These are phyloP conservation scores for Drosophila atripex DNA, from an alignment of 2,888 invertebrate genomes.

Conservation along the genomic window DNA sequence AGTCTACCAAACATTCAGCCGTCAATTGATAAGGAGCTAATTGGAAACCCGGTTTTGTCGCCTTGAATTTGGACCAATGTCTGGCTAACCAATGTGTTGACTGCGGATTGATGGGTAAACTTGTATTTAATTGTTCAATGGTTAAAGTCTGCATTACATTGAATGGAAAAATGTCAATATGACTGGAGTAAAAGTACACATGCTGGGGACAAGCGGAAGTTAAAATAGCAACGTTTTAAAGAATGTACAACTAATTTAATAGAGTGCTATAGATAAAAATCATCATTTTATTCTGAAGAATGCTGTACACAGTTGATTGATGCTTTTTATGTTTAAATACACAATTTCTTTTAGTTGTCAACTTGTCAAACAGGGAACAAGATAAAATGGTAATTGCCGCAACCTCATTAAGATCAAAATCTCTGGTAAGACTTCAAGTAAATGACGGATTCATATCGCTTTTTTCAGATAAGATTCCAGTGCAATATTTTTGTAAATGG, in stretches of 20 bases:
- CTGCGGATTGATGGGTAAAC: too few relatives aligned
- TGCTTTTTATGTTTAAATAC: slow-evolving; percentile 10
- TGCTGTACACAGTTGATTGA: too few relatives aligned
- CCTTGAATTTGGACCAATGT: slow-evolving; percentile 4
- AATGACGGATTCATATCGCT: slow-evolving; percentile 43
- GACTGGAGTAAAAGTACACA: neutral
- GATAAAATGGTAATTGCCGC: slow-evolving; percentile 19
- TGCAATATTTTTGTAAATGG: slow-evolving; percentile 5
- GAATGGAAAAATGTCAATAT: slow-evolving; percentile 2
- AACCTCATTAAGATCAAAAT: neutral
- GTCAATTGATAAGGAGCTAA: slow-evolving; percentile 59
- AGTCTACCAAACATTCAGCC: slow-evolving; percentile 35
- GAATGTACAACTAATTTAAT: neutral
- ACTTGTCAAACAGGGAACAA: slow-evolving; percentile 4
- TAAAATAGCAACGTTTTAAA: too few relatives aligned
- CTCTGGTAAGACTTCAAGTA: slow-evolving; percentile 21
- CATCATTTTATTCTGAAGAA: too few relatives aligned
- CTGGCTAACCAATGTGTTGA: neutral
- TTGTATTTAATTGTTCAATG: neutral
- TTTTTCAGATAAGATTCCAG: slow-evolving; percentile 10
- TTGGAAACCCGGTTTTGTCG: slow-evolving; percentile 15
- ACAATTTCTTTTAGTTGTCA: slow-evolving; percentile 6
- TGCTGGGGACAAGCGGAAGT: neutral
- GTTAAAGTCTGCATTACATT: neutral
- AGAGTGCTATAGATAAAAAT: neutral